phyloP scores from a whole-genome alignment of 2,113 vertebrate genomes.

The Sapayoa aenigma region DNA sequence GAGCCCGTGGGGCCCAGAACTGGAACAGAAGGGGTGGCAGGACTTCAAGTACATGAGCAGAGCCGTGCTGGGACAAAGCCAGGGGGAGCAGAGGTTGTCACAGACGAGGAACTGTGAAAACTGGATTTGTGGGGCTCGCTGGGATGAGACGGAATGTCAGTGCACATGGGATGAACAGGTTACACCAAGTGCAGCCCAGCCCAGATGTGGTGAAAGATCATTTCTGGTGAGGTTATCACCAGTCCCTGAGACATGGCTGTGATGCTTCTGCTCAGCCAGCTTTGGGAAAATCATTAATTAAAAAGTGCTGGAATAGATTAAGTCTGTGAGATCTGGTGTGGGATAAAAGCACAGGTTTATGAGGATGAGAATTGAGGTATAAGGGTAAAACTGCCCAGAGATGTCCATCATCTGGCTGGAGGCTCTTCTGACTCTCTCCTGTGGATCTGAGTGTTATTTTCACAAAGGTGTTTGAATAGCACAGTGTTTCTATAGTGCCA shows the following conservation, averaged over 20 bases:
- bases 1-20: neutral
- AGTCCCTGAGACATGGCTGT: rapidly evolving
- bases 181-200: neutral
- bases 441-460: neutral
- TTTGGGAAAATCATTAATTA: neutral
- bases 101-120: neutral
- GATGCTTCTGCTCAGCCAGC: neutral
- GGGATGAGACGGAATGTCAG: neutral
- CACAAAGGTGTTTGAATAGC: neutral
- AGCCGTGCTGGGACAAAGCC: neutral
- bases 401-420: neutral
- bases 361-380: neutral
- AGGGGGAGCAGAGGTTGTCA: neutral
- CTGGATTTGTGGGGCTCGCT: neutral
- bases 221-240: neutral
- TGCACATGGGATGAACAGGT: rapidly evolving
- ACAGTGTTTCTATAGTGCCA: neutral
- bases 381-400: neutral
- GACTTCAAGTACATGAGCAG: neutral
- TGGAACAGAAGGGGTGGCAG: neutral
- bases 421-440: neutral
- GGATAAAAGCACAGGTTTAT: neutral
- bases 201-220: neutral
- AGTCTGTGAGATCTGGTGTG: neutral
- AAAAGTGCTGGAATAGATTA: neutral